phyloP scores from a whole-genome alignment of 2,113 vertebrate species.

The Callithrix jacchus region DNA sequence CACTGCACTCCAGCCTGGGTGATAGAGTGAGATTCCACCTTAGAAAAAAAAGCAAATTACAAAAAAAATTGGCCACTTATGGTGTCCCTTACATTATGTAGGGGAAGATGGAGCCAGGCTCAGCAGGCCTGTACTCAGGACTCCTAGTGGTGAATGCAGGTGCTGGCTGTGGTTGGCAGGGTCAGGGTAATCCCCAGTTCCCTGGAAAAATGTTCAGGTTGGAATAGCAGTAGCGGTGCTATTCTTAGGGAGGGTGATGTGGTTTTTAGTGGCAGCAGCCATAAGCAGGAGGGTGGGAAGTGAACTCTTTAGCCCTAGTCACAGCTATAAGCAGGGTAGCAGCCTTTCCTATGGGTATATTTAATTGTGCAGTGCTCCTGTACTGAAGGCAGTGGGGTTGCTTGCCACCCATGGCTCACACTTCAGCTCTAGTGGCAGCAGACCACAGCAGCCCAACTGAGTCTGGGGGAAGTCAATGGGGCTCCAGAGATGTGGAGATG shows the following conservation, averaged over 20 bases:
- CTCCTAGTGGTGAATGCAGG: neutral
- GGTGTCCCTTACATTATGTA: neutral
- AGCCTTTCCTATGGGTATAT: neutral
- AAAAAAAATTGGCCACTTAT: neutral
- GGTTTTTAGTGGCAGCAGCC: neutral
- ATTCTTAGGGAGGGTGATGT: neutral
- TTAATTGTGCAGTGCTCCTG: neutral
- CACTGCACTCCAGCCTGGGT: too few species aligned
- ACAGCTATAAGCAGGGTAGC: neutral
- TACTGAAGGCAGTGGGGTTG: neutral
- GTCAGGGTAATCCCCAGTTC: neutral
- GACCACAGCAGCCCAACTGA: too few species aligned
- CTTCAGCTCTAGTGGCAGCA: neutral
- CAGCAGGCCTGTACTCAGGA: neutral
- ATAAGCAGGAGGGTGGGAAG: neutral
- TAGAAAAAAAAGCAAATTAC: too few species aligned
- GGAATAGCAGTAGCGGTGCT: neutral
- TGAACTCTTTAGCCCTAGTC: neutral
- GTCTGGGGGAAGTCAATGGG: neutral
- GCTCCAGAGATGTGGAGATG: neutral
- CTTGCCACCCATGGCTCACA: neutral
- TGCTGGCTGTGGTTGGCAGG: neutral
- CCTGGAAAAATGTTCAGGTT: neutral
- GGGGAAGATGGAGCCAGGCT: neutral
- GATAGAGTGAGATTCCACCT: too few species aligned